Percentiles rank a stretch among this genome's conserved stretches.
Conservation (phyloP, 2,113 vertebrate species). For the Entomyzon cyanotis region DNA sequence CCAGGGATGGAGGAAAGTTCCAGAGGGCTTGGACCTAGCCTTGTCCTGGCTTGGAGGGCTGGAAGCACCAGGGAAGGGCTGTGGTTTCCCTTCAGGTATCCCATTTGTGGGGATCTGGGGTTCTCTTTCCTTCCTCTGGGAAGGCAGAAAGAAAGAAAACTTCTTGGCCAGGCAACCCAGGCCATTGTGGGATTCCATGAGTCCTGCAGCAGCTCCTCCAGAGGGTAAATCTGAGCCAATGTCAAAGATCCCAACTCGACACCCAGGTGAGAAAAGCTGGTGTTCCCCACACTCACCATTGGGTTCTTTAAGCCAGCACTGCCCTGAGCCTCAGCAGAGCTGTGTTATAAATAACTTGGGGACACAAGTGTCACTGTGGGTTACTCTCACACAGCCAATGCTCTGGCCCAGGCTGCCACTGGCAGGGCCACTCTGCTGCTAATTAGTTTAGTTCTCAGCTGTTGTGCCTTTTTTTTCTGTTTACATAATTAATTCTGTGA, state of each 20-base stretch:
- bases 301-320: neutral
- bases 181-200: neutral
- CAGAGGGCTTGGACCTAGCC: rapidly evolving
- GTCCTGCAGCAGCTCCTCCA: neutral
- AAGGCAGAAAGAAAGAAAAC: too few species aligned
- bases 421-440: neutral
- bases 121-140: neutral
- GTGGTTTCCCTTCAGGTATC: neutral
- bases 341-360: neutral
- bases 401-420: neutral
- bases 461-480: slow-evolving; percentile 2
- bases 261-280: neutral
- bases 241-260: rapidly evolving
- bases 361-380: neutral
- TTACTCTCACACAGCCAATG: neutral
- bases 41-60: neutral
- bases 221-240: neutral
- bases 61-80: neutral
- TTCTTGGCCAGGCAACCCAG: neutral
- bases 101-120: neutral
- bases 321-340: neutral
- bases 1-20: neutral
- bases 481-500: slow-evolving; percentile 65
- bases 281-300: rapidly evolving
- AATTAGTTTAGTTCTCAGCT: slow-evolving; percentile 42